Conservation (phyloP, 2,888 invertebrate genomes). For the Cylloceria caligata region DNA sequence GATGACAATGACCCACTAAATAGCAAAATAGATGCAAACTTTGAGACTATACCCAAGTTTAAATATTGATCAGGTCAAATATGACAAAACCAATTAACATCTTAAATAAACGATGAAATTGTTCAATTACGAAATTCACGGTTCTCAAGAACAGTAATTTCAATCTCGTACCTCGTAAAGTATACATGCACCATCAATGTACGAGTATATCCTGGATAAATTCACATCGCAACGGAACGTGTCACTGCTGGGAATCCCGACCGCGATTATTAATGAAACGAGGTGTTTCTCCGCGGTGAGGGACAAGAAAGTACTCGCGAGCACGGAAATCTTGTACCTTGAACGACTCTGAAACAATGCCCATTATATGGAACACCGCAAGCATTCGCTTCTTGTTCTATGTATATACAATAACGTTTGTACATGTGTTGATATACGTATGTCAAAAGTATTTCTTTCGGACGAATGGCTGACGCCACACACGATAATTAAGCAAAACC, state of each 20-base stretch:
- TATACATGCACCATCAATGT: background rate
- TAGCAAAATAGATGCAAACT: too few species aligned
- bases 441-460: constrained; percentile 14
- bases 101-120: too few species aligned
- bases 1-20: background rate
- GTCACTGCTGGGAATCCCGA: constrained; percentile 63
- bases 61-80: too few species aligned
- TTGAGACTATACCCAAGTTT: too few species aligned
- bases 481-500: background rate
- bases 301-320: constrained; percentile 47
- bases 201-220: constrained; percentile 25
- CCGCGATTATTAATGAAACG: constrained; percentile 67
- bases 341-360: constrained; percentile 78
- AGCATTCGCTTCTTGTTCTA: constrained; percentile 56
- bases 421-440: constrained; percentile 1
- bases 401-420: constrained; percentile 33
- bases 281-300: constrained; percentile 27
- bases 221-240: constrained; percentile 52
- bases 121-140: too few species aligned
- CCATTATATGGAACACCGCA: constrained; percentile 79
- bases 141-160: too few species aligned
- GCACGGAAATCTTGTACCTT: constrained; percentile 57
- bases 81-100: too few species aligned
- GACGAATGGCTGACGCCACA: background rate
- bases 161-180: background rate